These are phyloP conservation scores for Sylvietta virens DNA, from an alignment of 2,113 vertebrate species.

Conservation along the genomic window DNA sequence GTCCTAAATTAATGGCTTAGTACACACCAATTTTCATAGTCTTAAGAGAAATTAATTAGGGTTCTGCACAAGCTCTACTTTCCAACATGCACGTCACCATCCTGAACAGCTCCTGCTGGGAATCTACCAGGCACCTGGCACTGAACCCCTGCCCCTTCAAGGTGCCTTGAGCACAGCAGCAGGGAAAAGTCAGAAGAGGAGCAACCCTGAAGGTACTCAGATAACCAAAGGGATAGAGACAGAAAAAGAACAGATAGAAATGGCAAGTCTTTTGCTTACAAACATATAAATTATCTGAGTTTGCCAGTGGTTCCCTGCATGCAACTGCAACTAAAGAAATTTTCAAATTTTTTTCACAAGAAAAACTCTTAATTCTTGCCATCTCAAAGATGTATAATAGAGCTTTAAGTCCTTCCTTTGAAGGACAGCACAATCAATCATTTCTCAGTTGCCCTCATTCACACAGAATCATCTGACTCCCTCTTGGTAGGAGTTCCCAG, in stretches of 20 bases:
- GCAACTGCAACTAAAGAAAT: not conserved
- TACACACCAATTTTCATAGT: not conserved
- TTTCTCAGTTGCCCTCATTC: not conserved
- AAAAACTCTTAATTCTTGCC: not conserved
- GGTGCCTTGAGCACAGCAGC: fast-evolving
- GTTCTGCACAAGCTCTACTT: not conserved
- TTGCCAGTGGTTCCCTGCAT: not conserved
- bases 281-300: not conserved
- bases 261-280: not conserved
- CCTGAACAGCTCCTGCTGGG: fast-evolving
- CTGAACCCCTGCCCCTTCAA: not conserved
- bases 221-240: not conserved
- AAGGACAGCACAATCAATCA: not conserved
- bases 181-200: not conserved
- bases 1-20: not conserved
- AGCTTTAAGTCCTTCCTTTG: not conserved
- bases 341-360: not conserved
- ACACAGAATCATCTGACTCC: not conserved
- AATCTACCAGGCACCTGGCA: not conserved
- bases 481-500: not conserved
- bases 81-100: fast-evolving
- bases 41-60: not conserved
- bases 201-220: not conserved
- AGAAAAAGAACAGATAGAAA: not conserved
- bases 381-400: not conserved